These are phyloP conservation scores for Clitarchus hookeri DNA, from an alignment of 2,888 invertebrate genomes.

Conservation along the genomic window DNA sequence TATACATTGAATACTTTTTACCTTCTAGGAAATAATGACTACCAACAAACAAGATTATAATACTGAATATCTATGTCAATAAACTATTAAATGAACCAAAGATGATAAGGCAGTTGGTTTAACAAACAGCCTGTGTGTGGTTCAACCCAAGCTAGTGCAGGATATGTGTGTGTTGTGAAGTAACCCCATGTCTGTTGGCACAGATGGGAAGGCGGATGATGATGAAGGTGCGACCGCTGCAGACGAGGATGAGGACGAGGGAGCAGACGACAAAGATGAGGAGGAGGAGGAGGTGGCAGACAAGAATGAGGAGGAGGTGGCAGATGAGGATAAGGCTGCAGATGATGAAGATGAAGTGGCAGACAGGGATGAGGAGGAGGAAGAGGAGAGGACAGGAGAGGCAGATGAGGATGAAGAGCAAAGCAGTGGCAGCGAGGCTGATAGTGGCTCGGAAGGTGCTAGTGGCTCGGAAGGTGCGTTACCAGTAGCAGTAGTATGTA, in stretches of 20 bases:
- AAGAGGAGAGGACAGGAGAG: constrained; percentile 51
- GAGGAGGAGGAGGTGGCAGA: constrained; percentile 33
- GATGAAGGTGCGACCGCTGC: constrained; percentile 27
- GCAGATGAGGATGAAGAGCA: constrained; percentile 57
- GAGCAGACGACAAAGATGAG: constrained; percentile 34
- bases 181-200: not conserved
- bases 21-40: too few relatives aligned
- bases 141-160: too few relatives aligned
- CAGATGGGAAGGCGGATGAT: not conserved
- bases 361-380: constrained; percentile 42
- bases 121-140: too few relatives aligned
- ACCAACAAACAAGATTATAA: too few relatives aligned
- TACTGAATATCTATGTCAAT: too few relatives aligned
- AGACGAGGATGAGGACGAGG: constrained; percentile 34
- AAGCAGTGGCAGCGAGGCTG: constrained; percentile 32
- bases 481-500: not conserved
- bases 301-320: constrained; percentile 29
- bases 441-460: not conserved
- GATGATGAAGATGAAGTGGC: constrained; percentile 40
- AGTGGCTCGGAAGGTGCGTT: not conserved
- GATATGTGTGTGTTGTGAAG: too few relatives aligned
- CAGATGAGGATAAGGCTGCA: constrained; percentile 31
- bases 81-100: too few relatives aligned
- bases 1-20: too few relatives aligned
- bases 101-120: too few relatives aligned